Evolutionary conservation across 2,113 vertebrate genomes (phyloP).

Genomic region (Eulacestoma nigropectus): DNA sequence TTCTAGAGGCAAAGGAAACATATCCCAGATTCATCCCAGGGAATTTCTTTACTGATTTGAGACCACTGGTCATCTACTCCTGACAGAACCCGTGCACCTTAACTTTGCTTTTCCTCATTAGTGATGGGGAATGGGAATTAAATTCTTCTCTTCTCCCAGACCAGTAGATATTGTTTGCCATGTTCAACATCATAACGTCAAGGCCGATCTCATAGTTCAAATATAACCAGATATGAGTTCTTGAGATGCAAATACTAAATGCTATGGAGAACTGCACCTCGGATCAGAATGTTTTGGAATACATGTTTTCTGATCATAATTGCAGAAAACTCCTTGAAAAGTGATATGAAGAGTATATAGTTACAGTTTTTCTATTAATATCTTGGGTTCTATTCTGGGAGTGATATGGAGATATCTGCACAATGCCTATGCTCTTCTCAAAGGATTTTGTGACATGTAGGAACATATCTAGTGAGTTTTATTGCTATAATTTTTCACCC

Average conservation of each 20-base stretch:
- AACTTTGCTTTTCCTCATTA: not conserved
- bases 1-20: not conserved
- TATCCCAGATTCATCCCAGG: accelerated
- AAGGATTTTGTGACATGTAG: not conserved
- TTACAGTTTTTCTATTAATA: not conserved
- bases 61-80: not conserved
- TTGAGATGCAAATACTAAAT: not conserved
- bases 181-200: not conserved
- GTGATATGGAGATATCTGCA: not conserved
- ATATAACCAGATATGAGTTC: not conserved
- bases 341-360: not conserved
- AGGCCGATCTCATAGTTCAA: not conserved
- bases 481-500: not conserved
- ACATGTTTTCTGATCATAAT: not conserved
- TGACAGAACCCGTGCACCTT: accelerated
- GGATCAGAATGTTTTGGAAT: not conserved
- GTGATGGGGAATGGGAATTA: not conserved
- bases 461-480: not conserved
- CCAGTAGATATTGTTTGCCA: not conserved
- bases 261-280: not conserved
- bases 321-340: not conserved
- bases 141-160: not conserved
- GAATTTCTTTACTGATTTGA: not conserved
- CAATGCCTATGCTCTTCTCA: not conserved
- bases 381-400: not conserved